phyloP scores from a whole-genome alignment of 1,140 invertebrate species.

The Cydia pomonella region DNA sequence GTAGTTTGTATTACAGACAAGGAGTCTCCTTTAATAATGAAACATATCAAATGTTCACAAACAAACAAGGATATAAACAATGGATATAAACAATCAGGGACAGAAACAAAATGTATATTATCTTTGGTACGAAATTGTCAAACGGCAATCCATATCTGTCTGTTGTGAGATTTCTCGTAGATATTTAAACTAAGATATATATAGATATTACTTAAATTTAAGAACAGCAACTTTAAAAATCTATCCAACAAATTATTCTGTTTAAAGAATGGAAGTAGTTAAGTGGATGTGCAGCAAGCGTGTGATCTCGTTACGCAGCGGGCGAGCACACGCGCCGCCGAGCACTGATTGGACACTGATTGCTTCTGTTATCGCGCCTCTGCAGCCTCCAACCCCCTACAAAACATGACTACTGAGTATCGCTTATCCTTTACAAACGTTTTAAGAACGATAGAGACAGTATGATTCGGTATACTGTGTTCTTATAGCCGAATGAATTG shows the following conservation, averaged over 20 bases:
- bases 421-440: background rate
- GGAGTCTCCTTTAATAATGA: too few species aligned
- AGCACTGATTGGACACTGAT: constrained; percentile 9
- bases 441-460: background rate
- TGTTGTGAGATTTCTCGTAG: too few species aligned
- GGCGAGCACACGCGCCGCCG: background rate
- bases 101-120: too few species aligned
- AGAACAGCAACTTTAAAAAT: background rate
- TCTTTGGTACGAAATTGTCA: too few species aligned
- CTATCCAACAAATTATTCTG: background rate
- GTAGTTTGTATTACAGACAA: too few species aligned
- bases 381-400: constrained; percentile 8
- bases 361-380: constrained; percentile 28
- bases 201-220: too few species aligned
- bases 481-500: background rate
- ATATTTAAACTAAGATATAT: too few species aligned
- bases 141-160: too few species aligned
- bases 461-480: background rate
- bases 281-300: constrained; percentile 12
- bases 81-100: too few species aligned
- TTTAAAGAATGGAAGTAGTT: constrained; percentile 2
- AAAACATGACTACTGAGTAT: background rate
- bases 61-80: too few species aligned
- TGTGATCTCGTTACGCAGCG: constrained; percentile 8
- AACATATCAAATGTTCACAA: too few species aligned